Percentiles rank a stretch among this genome's conserved stretches.
Evolutionary conservation across 2,888 invertebrate species (phyloP).

Genomic region (Microctonus aethiopoides): DNA sequence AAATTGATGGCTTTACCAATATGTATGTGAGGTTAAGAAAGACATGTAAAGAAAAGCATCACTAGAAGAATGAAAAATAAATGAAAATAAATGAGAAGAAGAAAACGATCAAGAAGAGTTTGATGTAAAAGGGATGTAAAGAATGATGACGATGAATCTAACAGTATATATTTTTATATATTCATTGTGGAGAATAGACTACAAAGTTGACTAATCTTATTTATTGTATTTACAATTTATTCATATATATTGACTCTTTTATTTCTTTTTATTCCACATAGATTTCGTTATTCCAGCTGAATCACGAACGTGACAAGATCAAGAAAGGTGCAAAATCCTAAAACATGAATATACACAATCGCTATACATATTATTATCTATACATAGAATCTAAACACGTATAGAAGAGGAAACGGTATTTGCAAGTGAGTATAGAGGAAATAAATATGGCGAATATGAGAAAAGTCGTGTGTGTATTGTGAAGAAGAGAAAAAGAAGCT

Average conservation of each 20-base stretch:
- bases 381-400: not conserved
- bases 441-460: slow-evolving; percentile 18
- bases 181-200: too few species aligned
- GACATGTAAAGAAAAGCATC: not conserved
- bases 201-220: not conserved
- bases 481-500: not conserved
- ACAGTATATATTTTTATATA: not conserved
- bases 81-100: not conserved
- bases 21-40: too few species aligned
- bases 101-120: not conserved
- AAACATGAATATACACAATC: not conserved
- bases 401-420: slow-evolving; percentile 1
- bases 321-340: slow-evolving; percentile 1
- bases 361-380: slow-evolving; percentile 2
- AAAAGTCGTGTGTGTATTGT: slow-evolving; percentile 17
- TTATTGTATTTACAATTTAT: too few species aligned
- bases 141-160: not conserved
- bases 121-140: not conserved
- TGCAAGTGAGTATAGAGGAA: not conserved
- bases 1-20: too few species aligned
- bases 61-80: not conserved
- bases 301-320: slow-evolving; percentile 2
- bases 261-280: too few species aligned
- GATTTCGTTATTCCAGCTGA: not conserved
- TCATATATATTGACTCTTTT: too few species aligned